Evolutionary conservation across 2,113 vertebrate species (phyloP), one percentile per base, ranked within the genome.

Genomic region (Nipponia nippon): DNA sequence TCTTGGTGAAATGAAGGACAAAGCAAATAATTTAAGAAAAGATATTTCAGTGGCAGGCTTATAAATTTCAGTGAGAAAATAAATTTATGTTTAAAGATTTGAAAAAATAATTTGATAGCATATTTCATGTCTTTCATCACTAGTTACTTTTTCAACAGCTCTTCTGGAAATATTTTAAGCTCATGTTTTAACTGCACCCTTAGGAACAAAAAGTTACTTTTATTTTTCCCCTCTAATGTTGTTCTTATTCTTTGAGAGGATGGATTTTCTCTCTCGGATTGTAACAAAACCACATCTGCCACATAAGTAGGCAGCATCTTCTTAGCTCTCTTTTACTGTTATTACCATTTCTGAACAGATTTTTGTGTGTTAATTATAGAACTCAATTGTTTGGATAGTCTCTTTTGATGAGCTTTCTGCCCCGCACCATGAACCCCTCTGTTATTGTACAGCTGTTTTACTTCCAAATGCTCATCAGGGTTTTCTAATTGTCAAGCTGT

Each of bases 341-440:
- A 96, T 96, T 97, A 87, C 87, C 76, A 96, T 95, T 93, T 91
- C 87, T 97, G 96, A 97, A 96, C 90, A 96, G 97, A 97, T 98
- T 97, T 97, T 96, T 83, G 94, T 96, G 96, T 98, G 97, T 98
- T 98, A 98, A 98, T 98, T 98, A 98, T 98, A 97, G 97, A 93
- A 96, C 94, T 90, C 96, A 95, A 97, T 97, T 97, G 95, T 98
- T 98, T 97, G 96, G 89, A 97, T 97, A 97, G 94, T 69, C 92
- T 97, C 87, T 96, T 97, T 97, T 96, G 93, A 97, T 97, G 95
- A 96, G 95, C 93, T 97, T 94, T 96, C 90, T 96, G 94, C 94
- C 89, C 96, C 0, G 90, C 94, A 91, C 91, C 97, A 94, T 72
- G 95, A 97, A 90, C 77, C 93, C 73, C 70, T 97, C 79, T 0